Conservation (phyloP, 2,888 invertebrate genomes). For the Pherbina coryleti region DNA sequence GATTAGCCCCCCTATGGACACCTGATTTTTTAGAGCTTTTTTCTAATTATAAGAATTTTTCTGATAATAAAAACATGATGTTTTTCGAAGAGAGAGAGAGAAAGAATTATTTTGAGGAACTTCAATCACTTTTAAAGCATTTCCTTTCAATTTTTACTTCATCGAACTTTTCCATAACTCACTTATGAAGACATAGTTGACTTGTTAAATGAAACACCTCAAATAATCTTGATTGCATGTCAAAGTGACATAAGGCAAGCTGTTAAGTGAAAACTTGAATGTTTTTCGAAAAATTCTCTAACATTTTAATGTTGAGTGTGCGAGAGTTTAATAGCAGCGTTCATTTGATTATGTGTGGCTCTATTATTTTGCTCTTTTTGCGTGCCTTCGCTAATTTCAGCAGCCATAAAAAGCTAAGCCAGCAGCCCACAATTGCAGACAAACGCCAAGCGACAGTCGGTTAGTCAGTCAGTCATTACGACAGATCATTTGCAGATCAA, state of each 20-base stretch:
- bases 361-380: background rate
- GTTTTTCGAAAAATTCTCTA: background rate
- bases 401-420: conserved; percentile 26
- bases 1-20: too few relatives aligned
- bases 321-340: background rate
- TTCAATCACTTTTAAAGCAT: background rate
- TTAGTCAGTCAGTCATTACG: conserved; percentile 7
- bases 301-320: conserved; percentile 5
- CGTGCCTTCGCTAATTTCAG: background rate
- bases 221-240: too few relatives aligned
- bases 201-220: too few relatives aligned
- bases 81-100: too few relatives aligned
- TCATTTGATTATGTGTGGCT: conserved; percentile 19
- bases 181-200: background rate
- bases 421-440: conserved; percentile 40
- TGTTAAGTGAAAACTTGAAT: background rate
- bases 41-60: too few relatives aligned
- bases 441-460: conserved; percentile 20
- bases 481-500: conserved; percentile 23
- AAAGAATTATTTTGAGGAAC: too few relatives aligned
- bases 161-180: background rate
- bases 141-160: background rate
- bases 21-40: too few relatives aligned
- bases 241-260: background rate
- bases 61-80: too few relatives aligned